phyloP scores from a whole-genome alignment of 2,888 invertebrate species.

The Griposia aprilina region DNA sequence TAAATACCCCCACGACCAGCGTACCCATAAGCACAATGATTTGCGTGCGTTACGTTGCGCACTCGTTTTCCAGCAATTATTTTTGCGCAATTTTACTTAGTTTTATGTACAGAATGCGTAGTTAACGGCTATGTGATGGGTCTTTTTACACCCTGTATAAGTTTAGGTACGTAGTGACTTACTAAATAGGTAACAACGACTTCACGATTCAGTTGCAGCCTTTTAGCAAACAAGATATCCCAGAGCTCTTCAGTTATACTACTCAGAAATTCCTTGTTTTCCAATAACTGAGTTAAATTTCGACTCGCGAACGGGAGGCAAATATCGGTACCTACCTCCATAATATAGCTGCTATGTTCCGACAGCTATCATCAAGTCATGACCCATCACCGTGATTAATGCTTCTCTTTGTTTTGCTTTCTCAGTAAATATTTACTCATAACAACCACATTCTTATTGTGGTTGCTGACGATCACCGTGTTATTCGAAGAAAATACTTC shows the following conservation, averaged over 20 bases:
- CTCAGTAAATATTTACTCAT: conserved; percentile 45
- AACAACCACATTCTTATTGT: conserved; percentile 34
- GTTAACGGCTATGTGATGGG: too few relatives aligned
- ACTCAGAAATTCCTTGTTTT: background rate
- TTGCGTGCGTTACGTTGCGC: too few relatives aligned
- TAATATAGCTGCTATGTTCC: background rate
- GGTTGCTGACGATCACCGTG: conserved; percentile 31
- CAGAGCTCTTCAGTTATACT: background rate
- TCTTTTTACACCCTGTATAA: too few relatives aligned
- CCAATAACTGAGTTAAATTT: background rate
- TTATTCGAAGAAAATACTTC: conserved; percentile 56
- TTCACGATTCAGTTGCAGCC: background rate
- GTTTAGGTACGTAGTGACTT: too few relatives aligned
- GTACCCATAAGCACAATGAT: too few relatives aligned
- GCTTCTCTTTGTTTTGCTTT: conserved; percentile 29
- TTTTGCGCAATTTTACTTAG: too few relatives aligned
- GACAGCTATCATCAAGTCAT: background rate
- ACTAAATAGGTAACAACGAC: background rate
- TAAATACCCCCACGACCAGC: too few relatives aligned
- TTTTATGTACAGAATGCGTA: too few relatives aligned
- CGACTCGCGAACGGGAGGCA: background rate
- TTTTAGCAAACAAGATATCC: conserved; percentile 5
- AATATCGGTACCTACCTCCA: background rate
- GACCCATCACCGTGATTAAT: background rate
- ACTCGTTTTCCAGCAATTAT: too few relatives aligned